Conservation (phyloP, 2,113 vertebrate species). For the Pseudorasbora parva region DNA sequence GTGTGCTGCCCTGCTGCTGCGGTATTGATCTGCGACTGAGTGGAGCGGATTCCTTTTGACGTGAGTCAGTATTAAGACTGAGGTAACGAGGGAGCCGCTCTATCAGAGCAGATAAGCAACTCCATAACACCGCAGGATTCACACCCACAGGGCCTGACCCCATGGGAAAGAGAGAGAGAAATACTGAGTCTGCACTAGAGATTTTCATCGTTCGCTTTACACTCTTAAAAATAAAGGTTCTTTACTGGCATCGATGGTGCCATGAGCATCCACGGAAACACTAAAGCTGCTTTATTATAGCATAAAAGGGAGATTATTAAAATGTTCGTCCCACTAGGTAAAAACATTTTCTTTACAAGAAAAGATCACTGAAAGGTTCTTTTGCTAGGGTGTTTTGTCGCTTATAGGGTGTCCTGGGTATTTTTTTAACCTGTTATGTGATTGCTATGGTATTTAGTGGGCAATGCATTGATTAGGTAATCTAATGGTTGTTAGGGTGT, state of each 20-base stretch:
- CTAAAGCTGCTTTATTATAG: no score
- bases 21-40: conserved; percentile 76
- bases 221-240: no score
- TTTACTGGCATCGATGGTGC: no score
- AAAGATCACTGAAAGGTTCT: no score
- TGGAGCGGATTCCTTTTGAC: conserved; percentile 79
- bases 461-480: no score
- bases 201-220: neutral
- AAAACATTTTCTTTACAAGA: no score
- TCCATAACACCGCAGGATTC: conserved; percentile 72
- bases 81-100: conserved; percentile 76
- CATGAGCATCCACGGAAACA: no score
- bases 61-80: conserved; percentile 76
- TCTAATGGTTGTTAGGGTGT: neutral
- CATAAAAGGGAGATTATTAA: no score
- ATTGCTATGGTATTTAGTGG: neutral
- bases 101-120: conserved; percentile 76
- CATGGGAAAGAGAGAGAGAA: conserved; percentile 63
- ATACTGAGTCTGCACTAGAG: neutral
- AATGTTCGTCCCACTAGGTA: no score
- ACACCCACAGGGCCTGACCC: conserved; percentile 77
- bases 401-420: no score
- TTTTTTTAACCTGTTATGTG: no score
- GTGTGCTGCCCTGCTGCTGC: conserved; percentile 59
- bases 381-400: no score